Evolutionary conservation across 2,113 vertebrate genomes (phyloP).

Genomic region (Sander vitreus): DNA sequence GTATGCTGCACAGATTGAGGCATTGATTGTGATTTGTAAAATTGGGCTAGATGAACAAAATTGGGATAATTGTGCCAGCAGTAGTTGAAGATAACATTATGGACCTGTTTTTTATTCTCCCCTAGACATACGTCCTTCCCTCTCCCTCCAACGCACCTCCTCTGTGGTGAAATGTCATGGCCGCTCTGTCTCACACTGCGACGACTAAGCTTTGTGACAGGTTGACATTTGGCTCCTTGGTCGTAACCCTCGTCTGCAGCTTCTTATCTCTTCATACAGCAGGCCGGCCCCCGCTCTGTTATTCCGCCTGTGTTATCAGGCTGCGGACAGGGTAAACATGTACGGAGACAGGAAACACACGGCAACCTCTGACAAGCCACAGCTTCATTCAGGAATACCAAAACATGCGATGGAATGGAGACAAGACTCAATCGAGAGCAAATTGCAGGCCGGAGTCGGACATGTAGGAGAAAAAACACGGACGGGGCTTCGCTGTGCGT

Average conservation of each 20-base stretch:
- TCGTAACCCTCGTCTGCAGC: constrained; percentile 40
- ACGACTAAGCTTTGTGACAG: constrained; percentile 28
- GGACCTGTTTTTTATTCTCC: background rate
- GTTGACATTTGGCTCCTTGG: constrained; percentile 56
- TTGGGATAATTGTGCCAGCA: background rate
- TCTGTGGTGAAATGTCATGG: constrained; percentile 50
- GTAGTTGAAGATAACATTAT: background rate
- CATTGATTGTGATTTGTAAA: too few relatives aligned
- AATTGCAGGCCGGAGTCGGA: background rate
- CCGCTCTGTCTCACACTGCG: constrained; percentile 20
- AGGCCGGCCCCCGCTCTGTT: constrained; percentile 18
- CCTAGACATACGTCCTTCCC: background rate
- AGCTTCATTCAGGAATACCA: background rate
- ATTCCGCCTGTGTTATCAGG: constrained; percentile 24
- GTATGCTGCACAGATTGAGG: too few relatives aligned
- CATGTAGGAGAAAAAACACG: too few relatives aligned
- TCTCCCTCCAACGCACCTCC: background rate
- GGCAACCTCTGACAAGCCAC: background rate
- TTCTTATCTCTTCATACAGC: constrained; percentile 50
- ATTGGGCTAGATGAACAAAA: too few relatives aligned
- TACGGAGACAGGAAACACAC: background rate
- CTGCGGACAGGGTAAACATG: constrained; percentile 14
- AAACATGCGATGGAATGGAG: background rate
- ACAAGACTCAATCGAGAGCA: background rate
- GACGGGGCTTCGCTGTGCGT: too few relatives aligned